These are phyloP conservation scores for Hemistola chrysoprasaria DNA, from an alignment of 2,888 invertebrate species.

Conservation along the genomic window DNA sequence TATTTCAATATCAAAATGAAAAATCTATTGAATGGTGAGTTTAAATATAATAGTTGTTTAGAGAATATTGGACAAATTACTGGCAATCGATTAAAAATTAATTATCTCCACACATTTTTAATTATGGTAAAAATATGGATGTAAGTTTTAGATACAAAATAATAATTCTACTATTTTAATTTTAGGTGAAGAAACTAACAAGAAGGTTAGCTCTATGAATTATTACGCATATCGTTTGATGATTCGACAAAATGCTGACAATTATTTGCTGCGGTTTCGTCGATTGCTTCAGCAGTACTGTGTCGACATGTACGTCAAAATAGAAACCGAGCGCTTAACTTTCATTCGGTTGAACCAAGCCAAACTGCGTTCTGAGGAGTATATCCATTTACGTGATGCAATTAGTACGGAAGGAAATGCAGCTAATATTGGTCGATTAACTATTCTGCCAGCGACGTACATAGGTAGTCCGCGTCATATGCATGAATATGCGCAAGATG, in stretches of 20 bases:
- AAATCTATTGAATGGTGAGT: no score
- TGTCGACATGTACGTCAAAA: constrained; percentile 21
- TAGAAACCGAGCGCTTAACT: constrained; percentile 17
- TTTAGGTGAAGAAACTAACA: neutral
- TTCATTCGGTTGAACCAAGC: constrained; percentile 19
- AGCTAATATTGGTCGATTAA: constrained; percentile 7
- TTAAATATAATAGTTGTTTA: no score
- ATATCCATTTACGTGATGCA: constrained; percentile 27
- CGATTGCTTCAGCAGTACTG: constrained; percentile 15
- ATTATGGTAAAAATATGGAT: no score
- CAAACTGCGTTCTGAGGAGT: constrained; percentile 18
- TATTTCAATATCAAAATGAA: no score
- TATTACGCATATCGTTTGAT: constrained; percentile 33
- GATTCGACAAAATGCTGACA: constrained; percentile 20
- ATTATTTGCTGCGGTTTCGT: constrained; percentile 14
- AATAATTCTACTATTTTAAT: no score
- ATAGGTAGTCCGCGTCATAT: no score
- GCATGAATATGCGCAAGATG: no score
- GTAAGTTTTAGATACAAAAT: no score
- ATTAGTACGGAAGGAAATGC: constrained; percentile 13
- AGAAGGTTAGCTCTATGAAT: constrained; percentile 5
- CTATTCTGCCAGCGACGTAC: no score
- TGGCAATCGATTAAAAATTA: no score
- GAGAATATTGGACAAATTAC: no score
- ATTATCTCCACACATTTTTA: no score